Percentiles rank a stretch among this genome's conserved stretches.
Conservation (phyloP, 2,888 invertebrate species). For the Ctenicera cuprea region DNA sequence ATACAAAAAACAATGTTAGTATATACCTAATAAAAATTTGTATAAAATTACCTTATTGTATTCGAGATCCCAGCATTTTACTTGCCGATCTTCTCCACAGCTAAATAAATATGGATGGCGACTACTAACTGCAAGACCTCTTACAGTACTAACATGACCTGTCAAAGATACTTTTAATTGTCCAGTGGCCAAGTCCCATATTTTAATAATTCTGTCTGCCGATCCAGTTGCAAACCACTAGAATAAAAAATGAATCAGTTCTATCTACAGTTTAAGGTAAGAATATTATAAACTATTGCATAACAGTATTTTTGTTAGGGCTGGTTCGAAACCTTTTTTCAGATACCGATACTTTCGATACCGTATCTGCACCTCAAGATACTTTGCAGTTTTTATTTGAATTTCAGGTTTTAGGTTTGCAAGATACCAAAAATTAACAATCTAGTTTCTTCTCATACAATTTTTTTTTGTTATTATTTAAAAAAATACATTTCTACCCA, state of each 20-base stretch:
- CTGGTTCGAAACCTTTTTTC: no score
- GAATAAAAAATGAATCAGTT: constrained; percentile 48
- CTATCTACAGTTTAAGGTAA: constrained; percentile 25
- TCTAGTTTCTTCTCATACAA: no score
- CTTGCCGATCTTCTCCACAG: constrained; percentile 99
- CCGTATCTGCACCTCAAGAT: no score
- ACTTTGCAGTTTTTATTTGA: no score
- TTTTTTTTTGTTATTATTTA: no score
- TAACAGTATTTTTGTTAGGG: no score
- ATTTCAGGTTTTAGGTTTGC: no score
- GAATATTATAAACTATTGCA: constrained; percentile 5
- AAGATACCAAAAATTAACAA: no score
- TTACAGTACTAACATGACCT: constrained; percentile 98
- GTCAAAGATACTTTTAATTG: constrained; percentile 97
- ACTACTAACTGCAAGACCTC: constrained; percentile 94
- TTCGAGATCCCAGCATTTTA: constrained; percentile 99
- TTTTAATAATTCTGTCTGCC: constrained; percentile 98
- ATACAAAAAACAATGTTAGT: not conserved
- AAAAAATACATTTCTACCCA: no score
- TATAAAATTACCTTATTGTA: constrained; percentile 91
- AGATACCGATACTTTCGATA: no score
- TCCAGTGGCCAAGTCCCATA: constrained; percentile 98
- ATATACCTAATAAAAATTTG: no score
- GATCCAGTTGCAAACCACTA: constrained; percentile 93
- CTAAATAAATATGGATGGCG: constrained; percentile 99